A percentile compares a stretch with the other conserved stretches of the same genome.
Evolutionary conservation across 2,888 invertebrate species (phyloP).

Genomic region (Trimorus sp.): DNA sequence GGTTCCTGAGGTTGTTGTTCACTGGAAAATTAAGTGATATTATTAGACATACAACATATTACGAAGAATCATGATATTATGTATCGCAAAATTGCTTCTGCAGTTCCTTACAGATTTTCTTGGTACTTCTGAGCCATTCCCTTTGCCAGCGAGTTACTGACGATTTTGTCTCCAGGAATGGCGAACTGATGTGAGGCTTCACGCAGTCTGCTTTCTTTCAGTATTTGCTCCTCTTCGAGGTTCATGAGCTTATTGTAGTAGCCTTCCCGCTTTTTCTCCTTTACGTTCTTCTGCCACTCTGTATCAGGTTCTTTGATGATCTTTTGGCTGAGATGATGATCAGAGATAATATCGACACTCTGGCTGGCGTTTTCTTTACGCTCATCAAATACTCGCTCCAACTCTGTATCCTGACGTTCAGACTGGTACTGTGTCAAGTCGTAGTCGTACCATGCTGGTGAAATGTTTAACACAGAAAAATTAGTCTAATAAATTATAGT

Average conservation of each 20-base stretch:
- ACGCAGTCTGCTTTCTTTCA: conserved; percentile 90
- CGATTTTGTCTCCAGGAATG: conserved; percentile 91
- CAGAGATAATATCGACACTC: conserved; percentile 84
- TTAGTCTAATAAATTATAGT: too few species aligned
- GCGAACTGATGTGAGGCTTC: conserved; percentile 91
- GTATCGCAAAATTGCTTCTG: neutral
- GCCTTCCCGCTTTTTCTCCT: conserved; percentile 91
- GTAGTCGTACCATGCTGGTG: conserved; percentile 94
- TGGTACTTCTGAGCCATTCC: conserved; percentile 95
- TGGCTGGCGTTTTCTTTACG: conserved; percentile 88
- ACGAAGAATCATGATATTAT: too few species aligned
- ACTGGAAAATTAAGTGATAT: conserved; percentile 77
- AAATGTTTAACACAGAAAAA: conserved; percentile 58
- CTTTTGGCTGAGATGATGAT: conserved; percentile 85
- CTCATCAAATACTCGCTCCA: conserved; percentile 94
- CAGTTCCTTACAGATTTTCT: conserved; percentile 89
- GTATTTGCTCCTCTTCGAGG: conserved; percentile 92
- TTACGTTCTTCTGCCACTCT: conserved; percentile 93
- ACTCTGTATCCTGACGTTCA: conserved; percentile 91
- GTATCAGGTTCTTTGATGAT: conserved; percentile 87
- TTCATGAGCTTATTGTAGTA: conserved; percentile 92
- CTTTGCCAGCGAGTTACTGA: conserved; percentile 88
- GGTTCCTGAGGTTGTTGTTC: conserved; percentile 85
- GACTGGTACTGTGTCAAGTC: conserved; percentile 92
- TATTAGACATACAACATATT: neutral